phyloP scores from a whole-genome alignment of 92 coral and sea anemone species.

The Isaurus tuberculatus region DNA sequence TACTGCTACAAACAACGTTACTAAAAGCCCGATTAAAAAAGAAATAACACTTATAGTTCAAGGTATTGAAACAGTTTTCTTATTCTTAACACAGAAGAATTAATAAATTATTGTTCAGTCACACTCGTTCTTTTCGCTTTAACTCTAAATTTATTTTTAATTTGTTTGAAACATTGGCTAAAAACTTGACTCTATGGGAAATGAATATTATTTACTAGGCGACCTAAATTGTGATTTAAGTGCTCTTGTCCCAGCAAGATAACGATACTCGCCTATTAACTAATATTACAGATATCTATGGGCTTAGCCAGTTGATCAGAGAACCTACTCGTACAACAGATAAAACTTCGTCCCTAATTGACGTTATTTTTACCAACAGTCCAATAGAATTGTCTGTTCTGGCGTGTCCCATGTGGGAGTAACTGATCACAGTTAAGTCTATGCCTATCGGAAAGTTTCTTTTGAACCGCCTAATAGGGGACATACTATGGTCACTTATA shows the following conservation, averaged over 20 bases:
- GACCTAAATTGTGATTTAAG: slow-evolving; percentile 46
- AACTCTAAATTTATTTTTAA: slow-evolving; percentile 8
- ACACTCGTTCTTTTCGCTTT: too few relatives aligned
- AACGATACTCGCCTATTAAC: slow-evolving; percentile 39
- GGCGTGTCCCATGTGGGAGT: slow-evolving; percentile 58
- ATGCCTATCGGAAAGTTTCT: slow-evolving; percentile 50
- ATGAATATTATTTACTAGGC: slow-evolving; percentile 53
- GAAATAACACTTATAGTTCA: too few relatives aligned
- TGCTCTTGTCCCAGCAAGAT: slow-evolving; percentile 40
- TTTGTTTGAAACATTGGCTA: slow-evolving; percentile 30
- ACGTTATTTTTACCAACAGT: slow-evolving; percentile 45
- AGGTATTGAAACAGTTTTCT: too few relatives aligned
- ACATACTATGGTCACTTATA: slow-evolving; percentile 33
- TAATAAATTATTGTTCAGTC: too few relatives aligned
- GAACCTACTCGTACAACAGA: slow-evolving; percentile 51
- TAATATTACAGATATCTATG: slow-evolving; percentile 48
- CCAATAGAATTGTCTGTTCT: slow-evolving; percentile 46
- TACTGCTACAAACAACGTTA: too few relatives aligned
- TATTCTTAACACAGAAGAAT: too few relatives aligned
- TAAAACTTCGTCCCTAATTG: slow-evolving; percentile 46
- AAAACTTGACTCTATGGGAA: slow-evolving; percentile 40
- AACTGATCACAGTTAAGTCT: slow-evolving; percentile 58
- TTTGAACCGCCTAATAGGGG: slow-evolving; percentile 10
- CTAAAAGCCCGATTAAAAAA: too few relatives aligned
- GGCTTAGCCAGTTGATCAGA: slow-evolving; percentile 43